These are phyloP conservation scores for Himalopsyche phryganea DNA, from an alignment of 1,140 invertebrate species.

Conservation along the genomic window DNA sequence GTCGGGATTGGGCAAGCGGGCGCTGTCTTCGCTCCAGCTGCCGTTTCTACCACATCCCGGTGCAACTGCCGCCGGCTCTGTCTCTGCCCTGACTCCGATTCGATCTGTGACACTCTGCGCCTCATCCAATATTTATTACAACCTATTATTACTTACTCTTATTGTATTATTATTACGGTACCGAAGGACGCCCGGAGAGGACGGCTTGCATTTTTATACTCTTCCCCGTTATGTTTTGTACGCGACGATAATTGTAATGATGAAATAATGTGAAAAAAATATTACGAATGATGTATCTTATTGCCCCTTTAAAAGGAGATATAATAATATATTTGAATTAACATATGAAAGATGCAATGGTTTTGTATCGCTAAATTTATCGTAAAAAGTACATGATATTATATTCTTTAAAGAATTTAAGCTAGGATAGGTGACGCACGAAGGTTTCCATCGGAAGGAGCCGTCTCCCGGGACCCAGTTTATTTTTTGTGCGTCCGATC, in stretches of 20 bases:
- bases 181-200: constrained; percentile 3
- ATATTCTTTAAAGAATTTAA: constrained; percentile 34
- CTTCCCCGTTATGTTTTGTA: constrained; percentile 33
- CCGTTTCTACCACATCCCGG: constrained; percentile 92
- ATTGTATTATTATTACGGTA: constrained; percentile 1
- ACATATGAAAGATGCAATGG: constrained; percentile 34
- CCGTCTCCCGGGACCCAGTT: constrained; percentile 4
- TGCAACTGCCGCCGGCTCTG: constrained; percentile 71
- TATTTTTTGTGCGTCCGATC: background rate
- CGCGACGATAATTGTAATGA: constrained; percentile 28
- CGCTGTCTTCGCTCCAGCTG: constrained; percentile 84
- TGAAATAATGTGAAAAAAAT: constrained; percentile 20
- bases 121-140: constrained; percentile 35
- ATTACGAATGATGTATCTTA: constrained; percentile 29
- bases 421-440: constrained; percentile 13
- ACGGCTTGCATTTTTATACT: constrained; percentile 28
- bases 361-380: constrained; percentile 33
- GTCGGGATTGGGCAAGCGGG: constrained; percentile 88
- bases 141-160: no score
- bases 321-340: constrained; percentile 35
- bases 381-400: constrained; percentile 33
- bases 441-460: constrained; percentile 4
- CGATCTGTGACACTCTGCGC: constrained; percentile 58
- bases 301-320: constrained; percentile 35
- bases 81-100: constrained; percentile 47